Evolutionary conservation across 1,140 invertebrate species (phyloP).

Genomic region (Trachelipus rathkii): DNA sequence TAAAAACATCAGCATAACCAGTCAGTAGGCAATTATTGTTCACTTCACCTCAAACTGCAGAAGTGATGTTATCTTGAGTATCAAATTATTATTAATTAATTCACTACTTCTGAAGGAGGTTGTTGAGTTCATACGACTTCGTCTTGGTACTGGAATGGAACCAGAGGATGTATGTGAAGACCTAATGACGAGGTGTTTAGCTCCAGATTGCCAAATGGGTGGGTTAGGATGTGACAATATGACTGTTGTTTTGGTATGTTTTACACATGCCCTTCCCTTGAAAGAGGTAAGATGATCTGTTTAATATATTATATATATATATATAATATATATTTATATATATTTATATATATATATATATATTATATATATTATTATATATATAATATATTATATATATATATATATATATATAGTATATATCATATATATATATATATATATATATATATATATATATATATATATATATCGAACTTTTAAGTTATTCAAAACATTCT

Average conservation of each 20-base stretch:
- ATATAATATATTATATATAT: neutral
- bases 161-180: slow-evolving; percentile 95
- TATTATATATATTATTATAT: neutral
- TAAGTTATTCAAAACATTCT: no score
- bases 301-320: neutral
- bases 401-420: no score
- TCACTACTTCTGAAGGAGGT: slow-evolving; percentile 65
- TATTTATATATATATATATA: neutral
- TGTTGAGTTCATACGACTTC: slow-evolving; percentile 78
- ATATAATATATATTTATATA: neutral
- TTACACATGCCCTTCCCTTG: slow-evolving; percentile 68
- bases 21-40: no score
- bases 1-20: no score
- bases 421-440: neutral
- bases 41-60: no score
- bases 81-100: neutral
- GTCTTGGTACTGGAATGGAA: slow-evolving; percentile 73
- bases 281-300: slow-evolving; percentile 52
- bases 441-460: neutral
- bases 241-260: slow-evolving; percentile 85
- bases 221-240: slow-evolving; percentile 98
- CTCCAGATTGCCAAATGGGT: slow-evolving; percentile 92
- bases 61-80: no score
- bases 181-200: slow-evolving; percentile 85
- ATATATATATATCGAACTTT: no score